Evolutionary conservation across 2,888 invertebrate species (phyloP).

Genomic region (Philopedon plagiatum): DNA sequence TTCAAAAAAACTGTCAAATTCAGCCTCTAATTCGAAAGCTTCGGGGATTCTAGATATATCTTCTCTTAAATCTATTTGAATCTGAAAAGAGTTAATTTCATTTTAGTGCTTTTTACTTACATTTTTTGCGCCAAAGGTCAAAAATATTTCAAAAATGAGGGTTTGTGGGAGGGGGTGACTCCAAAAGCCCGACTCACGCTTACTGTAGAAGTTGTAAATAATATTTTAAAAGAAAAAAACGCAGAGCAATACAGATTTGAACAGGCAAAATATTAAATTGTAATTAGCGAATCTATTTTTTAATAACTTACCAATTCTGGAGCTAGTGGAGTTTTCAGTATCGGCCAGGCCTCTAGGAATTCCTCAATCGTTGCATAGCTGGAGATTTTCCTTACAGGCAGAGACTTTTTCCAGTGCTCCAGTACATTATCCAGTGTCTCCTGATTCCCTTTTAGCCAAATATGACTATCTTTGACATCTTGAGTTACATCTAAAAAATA

Average conservation of each 20-base stretch:
- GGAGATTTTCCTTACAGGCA: neutral
- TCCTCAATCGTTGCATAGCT: neutral
- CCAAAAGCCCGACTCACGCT: too few species aligned
- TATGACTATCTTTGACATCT: conserved; percentile 1
- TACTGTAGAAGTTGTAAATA: too few species aligned
- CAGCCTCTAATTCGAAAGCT: neutral
- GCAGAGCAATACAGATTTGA: neutral
- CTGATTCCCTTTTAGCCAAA: conserved; percentile 8
- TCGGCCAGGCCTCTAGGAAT: conserved; percentile 1
- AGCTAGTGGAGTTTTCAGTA: conserved; percentile 6
- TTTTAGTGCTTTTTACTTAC: too few species aligned
- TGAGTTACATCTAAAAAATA: conserved; percentile 4
- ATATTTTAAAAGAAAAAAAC: too few species aligned
- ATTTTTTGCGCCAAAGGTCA: too few species aligned
- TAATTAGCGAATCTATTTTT: neutral
- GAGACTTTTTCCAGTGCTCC: conserved; percentile 13
- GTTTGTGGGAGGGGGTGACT: too few species aligned
- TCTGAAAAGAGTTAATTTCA: neutral
- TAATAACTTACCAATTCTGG: conserved; percentile 9
- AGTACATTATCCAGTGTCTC: conserved; percentile 8
- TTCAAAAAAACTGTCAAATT: neutral
- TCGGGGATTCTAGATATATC: neutral
- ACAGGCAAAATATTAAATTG: neutral
- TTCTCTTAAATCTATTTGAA: conserved; percentile 3
- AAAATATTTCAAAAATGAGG: too few species aligned